Conservation (phyloP, 2,797 vertebrate genomes). For the Myioborus melanocephalus region DNA sequence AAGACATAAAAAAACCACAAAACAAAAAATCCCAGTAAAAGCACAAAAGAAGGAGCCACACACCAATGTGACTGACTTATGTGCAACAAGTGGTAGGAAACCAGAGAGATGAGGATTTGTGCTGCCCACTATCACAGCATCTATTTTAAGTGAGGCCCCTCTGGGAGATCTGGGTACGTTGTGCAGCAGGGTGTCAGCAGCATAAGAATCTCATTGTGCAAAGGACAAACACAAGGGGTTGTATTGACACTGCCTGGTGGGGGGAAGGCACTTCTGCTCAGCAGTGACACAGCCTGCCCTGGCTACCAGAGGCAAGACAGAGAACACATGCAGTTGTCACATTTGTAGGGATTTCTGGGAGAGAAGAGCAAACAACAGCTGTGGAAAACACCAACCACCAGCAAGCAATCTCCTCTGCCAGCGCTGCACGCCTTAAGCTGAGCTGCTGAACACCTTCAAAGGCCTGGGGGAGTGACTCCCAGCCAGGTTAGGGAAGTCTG, state of each 20-base stretch:
- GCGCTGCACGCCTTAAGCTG: background rate
- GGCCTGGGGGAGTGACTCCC: background rate
- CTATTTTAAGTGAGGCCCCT: background rate
- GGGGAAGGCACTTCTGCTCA: background rate
- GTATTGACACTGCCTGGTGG: constrained; percentile 27
- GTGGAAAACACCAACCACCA: background rate
- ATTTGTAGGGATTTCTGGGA: background rate
- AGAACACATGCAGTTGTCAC: background rate
- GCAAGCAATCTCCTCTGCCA: background rate
- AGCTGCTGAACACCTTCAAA: background rate
- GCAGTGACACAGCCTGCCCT: constrained; percentile 15
- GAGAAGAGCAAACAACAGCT: background rate
- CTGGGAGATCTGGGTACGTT: background rate
- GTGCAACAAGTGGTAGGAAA: background rate
- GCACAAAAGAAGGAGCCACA: background rate
- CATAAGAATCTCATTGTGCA: constrained; percentile 60
- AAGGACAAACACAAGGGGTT: constrained; percentile 46
- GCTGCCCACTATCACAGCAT: background rate
- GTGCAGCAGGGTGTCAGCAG: background rate
- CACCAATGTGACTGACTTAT: background rate
- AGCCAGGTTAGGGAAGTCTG: background rate
- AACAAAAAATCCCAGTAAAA: background rate
- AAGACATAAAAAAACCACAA: background rate
- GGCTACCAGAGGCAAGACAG: background rate
- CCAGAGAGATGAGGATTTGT: background rate